Evolutionary conservation across 2,797 vertebrate genomes (phyloP), one percentile per base, ranked within the genome.

Genomic region (Neosalanx taihuensis): DNA sequence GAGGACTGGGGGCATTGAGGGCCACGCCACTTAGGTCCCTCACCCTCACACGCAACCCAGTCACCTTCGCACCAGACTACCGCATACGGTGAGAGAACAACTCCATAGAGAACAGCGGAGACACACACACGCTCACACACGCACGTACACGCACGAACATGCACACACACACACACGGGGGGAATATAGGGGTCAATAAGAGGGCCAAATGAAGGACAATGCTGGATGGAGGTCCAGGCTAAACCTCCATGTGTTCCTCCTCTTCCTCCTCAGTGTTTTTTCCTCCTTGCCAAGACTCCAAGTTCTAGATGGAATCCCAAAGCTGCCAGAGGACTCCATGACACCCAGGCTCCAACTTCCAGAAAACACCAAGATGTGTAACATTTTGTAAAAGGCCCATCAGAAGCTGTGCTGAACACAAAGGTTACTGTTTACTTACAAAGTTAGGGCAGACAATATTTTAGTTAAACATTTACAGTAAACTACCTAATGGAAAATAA

Each of bases 221-320:
- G 29, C 59, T 26, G 59, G 59, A 13, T 29, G 23, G 63, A 64
- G 18, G 18, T 17, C 13, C 41, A 46, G 41, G 41, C 41, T 46
- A 46, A 46, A 46, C 41, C 51, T 56, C 51, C 51, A 17, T 56
- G 51, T 56, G 51, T 56, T 56, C 51, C 46, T 80, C 67, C 84
- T 70, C 68, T 30, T 76, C 61, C 81, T 82, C 35, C 41, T 46
- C 88, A 98, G 98, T 33, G 95, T 98, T 23, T 98, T 98, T 87
- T 94, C 90, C 85, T 94, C 85, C 90, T 94, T 99, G 95, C 97
- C 96, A 97, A 97, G 96, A 79, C 92, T 99, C 72, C 92, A 96
- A 90, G 85, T 89, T 69, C 89, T 99, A 87, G 97, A 99, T 83
- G 97, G 95, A 37, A 92, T 96, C 82, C 92, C 93, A 35, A 97